These are phyloP conservation scores for Garra rufa DNA, from an alignment of 2,113 vertebrate species.

Conservation along the genomic window DNA sequence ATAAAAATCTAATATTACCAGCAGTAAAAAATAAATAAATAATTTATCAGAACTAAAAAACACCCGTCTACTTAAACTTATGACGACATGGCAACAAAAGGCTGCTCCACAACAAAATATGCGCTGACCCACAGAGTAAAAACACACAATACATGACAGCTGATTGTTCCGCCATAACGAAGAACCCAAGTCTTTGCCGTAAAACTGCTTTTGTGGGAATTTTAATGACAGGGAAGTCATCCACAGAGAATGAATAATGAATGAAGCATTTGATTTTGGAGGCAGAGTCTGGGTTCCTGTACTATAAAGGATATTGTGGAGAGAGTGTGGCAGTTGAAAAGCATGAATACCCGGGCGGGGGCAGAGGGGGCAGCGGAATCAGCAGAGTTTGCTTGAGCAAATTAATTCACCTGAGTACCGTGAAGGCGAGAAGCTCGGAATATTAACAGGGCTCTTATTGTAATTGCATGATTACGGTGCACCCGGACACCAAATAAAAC, in stretches of 20 bases:
- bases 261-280: slow-evolving; percentile 37
- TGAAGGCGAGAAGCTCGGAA: slow-evolving; percentile 55
- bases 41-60: not conserved
- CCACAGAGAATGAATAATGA: slow-evolving; percentile 44
- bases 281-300: slow-evolving; percentile 12
- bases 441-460: slow-evolving; percentile 60
- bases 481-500: slow-evolving; percentile 58
- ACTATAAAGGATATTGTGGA: slow-evolving; percentile 49
- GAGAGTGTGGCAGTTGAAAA: slow-evolving; percentile 32
- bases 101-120: not conserved
- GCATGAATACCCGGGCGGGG: slow-evolving; percentile 33
- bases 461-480: slow-evolving; percentile 58
- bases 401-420: slow-evolving; percentile 61
- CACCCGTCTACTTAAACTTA: not conserved
- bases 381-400: slow-evolving; percentile 53
- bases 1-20: not conserved
- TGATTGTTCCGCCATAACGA: slow-evolving; percentile 8
- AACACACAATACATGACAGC: slow-evolving; percentile 33
- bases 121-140: slow-evolving; percentile 5
- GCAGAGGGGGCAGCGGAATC: slow-evolving; percentile 22
- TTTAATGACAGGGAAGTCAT: slow-evolving; percentile 31
- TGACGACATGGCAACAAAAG: slow-evolving; percentile 1
- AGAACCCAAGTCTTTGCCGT: not conserved
- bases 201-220: slow-evolving; percentile 31
- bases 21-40: not conserved